These are phyloP conservation scores for Pseudomyrmex dendroicus DNA, from an alignment of 1,140 invertebrate species.

Conservation along the genomic window DNA sequence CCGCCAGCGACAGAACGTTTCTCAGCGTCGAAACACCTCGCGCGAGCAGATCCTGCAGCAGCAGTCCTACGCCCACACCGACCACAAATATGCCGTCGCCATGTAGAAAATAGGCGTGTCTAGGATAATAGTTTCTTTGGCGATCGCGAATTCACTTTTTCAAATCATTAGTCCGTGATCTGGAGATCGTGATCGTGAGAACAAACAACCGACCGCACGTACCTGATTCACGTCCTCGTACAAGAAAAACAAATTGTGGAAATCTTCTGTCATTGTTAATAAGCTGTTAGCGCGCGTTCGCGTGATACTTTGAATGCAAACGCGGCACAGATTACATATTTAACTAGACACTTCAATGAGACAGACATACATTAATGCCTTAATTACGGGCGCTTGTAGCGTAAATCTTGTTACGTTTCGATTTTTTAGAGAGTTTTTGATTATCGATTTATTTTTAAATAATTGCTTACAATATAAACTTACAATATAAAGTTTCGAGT, in stretches of 20 bases:
- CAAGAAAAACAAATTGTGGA: slow-evolving; percentile 12
- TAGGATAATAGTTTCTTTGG: background rate
- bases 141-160: background rate
- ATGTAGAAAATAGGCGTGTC: slow-evolving; percentile 61
- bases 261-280: slow-evolving; percentile 44
- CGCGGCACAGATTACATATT: background rate
- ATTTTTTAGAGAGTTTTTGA: background rate
- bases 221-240: slow-evolving; percentile 43
- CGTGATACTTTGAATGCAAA: slow-evolving; percentile 29
- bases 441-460: background rate
- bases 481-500: too few relatives aligned
- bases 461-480: background rate
- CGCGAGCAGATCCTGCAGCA: slow-evolving; percentile 84
- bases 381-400: background rate
- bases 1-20: slow-evolving; percentile 71
- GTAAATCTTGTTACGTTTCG: background rate
- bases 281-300: slow-evolving; percentile 3
- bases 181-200: slow-evolving; percentile 4
- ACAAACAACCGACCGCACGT: slow-evolving; percentile 36
- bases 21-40: slow-evolving; percentile 79
- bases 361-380: background rate
- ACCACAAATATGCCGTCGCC: slow-evolving; percentile 57
- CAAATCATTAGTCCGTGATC: slow-evolving; percentile 5
- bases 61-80: slow-evolving; percentile 83
- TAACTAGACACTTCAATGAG: slow-evolving; percentile 14